Evolutionary conservation across 2,113 vertebrate genomes (phyloP).

Genomic region (Pungitius pungitius): DNA sequence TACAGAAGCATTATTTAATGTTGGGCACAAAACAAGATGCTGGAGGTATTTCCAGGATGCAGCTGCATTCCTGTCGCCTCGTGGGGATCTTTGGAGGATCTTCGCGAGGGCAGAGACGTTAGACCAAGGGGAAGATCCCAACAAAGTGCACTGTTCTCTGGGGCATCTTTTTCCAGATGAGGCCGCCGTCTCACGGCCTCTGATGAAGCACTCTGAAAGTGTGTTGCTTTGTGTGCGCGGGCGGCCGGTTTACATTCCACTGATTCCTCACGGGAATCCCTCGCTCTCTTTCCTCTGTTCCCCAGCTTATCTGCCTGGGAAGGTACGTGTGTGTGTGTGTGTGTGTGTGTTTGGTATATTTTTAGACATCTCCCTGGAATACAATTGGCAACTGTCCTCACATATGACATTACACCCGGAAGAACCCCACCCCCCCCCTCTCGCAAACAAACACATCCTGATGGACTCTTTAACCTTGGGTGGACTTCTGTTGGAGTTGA

Average conservation of each 20-base stretch:
- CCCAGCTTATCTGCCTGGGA: constrained; percentile 34
- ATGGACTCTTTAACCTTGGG: constrained; percentile 37
- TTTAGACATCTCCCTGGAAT: constrained; percentile 54
- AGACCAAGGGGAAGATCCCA: constrained; percentile 38
- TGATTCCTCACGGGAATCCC: constrained; percentile 64
- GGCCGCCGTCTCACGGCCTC: constrained; percentile 50
- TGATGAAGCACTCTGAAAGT: constrained; percentile 25
- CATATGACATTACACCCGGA: constrained; percentile 37
- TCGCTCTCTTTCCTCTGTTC: constrained; percentile 34
- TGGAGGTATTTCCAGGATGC: constrained; percentile 54
- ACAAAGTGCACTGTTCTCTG: constrained; percentile 37
- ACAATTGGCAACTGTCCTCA: constrained; percentile 40
- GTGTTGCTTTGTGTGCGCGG: constrained; percentile 15
- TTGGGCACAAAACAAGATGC: constrained; percentile 26
- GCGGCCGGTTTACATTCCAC: constrained; percentile 72
- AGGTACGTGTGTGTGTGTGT: constrained; percentile 15
- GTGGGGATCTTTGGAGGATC: constrained; percentile 23
- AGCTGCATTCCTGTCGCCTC: constrained; percentile 29
- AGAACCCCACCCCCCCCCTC: background rate
- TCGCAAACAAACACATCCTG: constrained; percentile 35
- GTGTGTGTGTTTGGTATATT: constrained; percentile 49
- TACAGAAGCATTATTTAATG: background rate
- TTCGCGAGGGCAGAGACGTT: constrained; percentile 15
- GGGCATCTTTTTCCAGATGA: constrained; percentile 55
- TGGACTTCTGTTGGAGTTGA: constrained; percentile 9